These are phyloP conservation scores for Berghia stephanieae DNA, from an alignment of 1,140 invertebrate genomes.

Conservation along the genomic window DNA sequence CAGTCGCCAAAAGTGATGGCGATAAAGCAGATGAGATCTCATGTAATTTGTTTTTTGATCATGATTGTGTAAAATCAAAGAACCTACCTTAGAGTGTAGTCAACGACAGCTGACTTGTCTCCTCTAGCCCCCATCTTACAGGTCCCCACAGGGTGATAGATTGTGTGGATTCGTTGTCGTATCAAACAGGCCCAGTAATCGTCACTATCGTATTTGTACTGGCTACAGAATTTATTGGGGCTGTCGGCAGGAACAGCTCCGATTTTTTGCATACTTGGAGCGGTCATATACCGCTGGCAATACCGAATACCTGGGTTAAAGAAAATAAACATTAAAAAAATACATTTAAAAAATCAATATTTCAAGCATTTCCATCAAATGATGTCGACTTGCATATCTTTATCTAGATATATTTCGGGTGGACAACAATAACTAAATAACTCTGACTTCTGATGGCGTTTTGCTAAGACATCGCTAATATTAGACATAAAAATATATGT, in stretches of 20 bases:
- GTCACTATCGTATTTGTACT: slow-evolving; percentile 46
- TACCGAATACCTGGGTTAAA: slow-evolving; percentile 30
- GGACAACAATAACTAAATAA: no score
- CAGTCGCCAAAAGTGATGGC: no score
- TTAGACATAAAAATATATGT: no score
- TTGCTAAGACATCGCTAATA: no score
- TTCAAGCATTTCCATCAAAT: background rate
- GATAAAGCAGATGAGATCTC: no score
- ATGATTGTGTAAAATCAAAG: no score
- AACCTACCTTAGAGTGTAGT: slow-evolving; percentile 75
- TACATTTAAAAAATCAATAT: background rate
- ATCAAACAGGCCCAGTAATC: slow-evolving; percentile 63
- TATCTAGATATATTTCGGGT: no score
- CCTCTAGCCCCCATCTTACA: slow-evolving; percentile 91
- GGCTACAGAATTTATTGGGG: slow-evolving; percentile 34
- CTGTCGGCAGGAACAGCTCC: slow-evolving; percentile 31
- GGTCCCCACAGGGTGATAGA: slow-evolving; percentile 89
- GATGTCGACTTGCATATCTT: no score
- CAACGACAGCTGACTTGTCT: slow-evolving; percentile 87
- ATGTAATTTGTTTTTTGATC: no score
- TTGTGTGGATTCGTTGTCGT: slow-evolving; percentile 70
- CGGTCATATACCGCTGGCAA: slow-evolving; percentile 29
- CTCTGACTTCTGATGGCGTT: no score
- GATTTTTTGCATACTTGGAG: slow-evolving; percentile 31
- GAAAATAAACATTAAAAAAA: background rate